These are phyloP conservation scores for Heliconius charithonia DNA, from an alignment of 2,888 invertebrate genomes.

Conservation along the genomic window DNA sequence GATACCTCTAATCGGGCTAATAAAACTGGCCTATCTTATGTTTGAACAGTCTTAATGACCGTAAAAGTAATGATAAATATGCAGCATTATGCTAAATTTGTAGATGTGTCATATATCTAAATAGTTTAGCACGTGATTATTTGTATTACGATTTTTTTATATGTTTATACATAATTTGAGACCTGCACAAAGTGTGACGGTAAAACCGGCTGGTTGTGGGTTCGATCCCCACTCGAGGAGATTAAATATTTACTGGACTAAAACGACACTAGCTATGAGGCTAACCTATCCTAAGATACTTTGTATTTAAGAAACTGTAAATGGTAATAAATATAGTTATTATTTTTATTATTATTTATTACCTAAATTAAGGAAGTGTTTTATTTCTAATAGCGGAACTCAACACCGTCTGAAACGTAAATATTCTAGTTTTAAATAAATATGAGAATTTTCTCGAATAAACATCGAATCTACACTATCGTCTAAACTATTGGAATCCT, in stretches of 20 bases:
- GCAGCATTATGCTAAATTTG: background rate
- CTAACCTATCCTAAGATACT: no score
- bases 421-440: background rate
- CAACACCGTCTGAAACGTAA: background rate
- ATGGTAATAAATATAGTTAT: no score
- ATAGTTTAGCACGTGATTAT: background rate
- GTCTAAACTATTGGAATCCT: background rate
- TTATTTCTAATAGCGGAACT: background rate
- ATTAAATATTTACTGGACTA: no score
- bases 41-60: slow-evolving; percentile 10
- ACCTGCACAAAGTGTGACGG: no score
- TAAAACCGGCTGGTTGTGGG: no score
- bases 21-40: slow-evolving; percentile 3
- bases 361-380: background rate
- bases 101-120: background rate
- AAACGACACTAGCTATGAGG: no score
- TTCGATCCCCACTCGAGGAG: no score
- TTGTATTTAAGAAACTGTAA: no score
- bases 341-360: no score
- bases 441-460: background rate
- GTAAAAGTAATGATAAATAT: background rate
- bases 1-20: slow-evolving; percentile 21
- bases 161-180: no score
- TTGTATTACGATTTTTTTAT: background rate
- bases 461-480: background rate